Base-by-base conservation (phyloP, 2,888 invertebrate genomes). In the Cataglyphis rosenhaueri region DNA sequence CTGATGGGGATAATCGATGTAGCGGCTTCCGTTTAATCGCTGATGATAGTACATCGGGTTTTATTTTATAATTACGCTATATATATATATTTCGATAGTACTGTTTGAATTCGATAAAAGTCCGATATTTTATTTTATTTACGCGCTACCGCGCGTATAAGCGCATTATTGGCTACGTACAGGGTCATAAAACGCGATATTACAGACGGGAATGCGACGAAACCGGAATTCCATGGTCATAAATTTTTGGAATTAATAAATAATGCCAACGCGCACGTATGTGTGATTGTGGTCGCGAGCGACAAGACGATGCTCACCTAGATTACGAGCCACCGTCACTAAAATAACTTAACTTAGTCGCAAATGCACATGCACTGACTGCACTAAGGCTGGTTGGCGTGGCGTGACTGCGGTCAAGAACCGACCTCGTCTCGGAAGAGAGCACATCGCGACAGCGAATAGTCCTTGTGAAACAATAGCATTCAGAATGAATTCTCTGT, bases 231-330 rank as follows among this genome's bases (percentile, higher is more conserved):
- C 68, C 52, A 55, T 48, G 44, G 25, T 38, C 68, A 48, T 83
- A 85, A 86, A 84, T 84, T 61, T 66, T 68, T 59, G 41, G 41
- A 82, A 79, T 84, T 86, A 82, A 86, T 84, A 21, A 21, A 21
- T 21, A 86, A 86, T 84, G 59, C 38, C 52, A 38, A 5, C 6
- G 57, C 32, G 75, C 52, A 62, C 25, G 18, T 25, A 25, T 10
- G 57, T 57, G n/a, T 32, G 44, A 10, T 68, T 68, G 74, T 35
- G 83, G 74, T 73, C 70, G 38, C 73, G 52, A 59, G 74, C 38
- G 70, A 74, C 83, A 70, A 83, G 57, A 44, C 29, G 32, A 64
- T 83, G 65, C 62, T 64, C 48, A 35, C 41, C 71, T 55, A 66
- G 61, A 68, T 78, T 83, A 65, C 66, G 21, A 65, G 10, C 38